A percentile compares a stretch with the other conserved stretches of the same genome.
Evolutionary conservation across 2,113 vertebrate genomes (phyloP).

Genomic region (Eurystomus gularis): DNA sequence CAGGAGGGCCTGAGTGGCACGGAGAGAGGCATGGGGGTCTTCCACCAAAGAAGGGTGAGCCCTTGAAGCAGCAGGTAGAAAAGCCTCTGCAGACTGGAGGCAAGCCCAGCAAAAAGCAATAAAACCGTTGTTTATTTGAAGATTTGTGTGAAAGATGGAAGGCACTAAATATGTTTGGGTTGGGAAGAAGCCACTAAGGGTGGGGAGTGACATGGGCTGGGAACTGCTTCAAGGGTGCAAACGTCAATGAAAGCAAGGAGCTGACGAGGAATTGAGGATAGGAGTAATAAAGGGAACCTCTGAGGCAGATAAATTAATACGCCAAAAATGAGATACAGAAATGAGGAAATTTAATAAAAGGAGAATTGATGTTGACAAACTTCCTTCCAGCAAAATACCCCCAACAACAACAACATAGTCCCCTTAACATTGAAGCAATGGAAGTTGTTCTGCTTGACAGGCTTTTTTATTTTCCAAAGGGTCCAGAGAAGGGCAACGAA

Average conservation of each 20-base stretch:
- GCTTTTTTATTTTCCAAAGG: too few relatives aligned
- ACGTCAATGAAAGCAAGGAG: background rate
- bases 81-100: background rate
- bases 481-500: too few relatives aligned
- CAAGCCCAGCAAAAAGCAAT: background rate
- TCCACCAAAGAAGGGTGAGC: background rate
- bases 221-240: background rate
- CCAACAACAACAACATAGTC: background rate
- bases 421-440: background rate
- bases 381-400: background rate
- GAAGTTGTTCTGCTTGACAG: background rate
- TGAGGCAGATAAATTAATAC: background rate
- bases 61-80: background rate
- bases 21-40: background rate
- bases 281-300: background rate
- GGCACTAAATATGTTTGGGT: background rate
- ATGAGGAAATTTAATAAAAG: background rate
- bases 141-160: constrained; percentile 11
- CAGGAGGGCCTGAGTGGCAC: background rate
- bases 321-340: background rate
- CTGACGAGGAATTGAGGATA: background rate
- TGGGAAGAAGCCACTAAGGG: constrained; percentile 6
- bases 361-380: background rate
- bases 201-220: background rate
- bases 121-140: background rate